Base-by-base conservation (phyloP, 2,888 invertebrate genomes). In the Gastracanthus pulcherrimus region DNA sequence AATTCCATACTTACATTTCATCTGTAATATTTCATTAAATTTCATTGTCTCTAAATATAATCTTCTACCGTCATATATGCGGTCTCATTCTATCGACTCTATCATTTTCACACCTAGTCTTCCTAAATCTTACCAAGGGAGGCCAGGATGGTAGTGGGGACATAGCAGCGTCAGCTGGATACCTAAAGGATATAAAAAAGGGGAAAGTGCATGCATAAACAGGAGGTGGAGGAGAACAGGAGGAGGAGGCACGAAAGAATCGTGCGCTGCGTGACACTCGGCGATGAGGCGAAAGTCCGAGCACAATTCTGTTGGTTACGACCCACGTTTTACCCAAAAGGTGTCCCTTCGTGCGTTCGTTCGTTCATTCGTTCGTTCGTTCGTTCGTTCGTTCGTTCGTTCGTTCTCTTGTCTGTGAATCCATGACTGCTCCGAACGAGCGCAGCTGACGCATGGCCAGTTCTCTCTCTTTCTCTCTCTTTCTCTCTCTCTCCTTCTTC, bases 401-500 rank as follows among this genome's bases (percentile, higher is more conserved):
- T 29, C 29, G 23, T 58, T 26, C 13, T 58, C 58, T 26, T 29
- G 45, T 16, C n/a, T 6, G 13, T 41, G 45, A 76, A 58, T 69
- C 69, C 76, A 45, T 58, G 69, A 41, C 48, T 62, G n/a, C n/a
- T 29, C 16, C 11, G 7, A 7, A 26, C 26, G 1, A 0, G 6
- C 23, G 67, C 67, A 67, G 62, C 69, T 70, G 77, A 70, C 77
- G 77, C 77, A 77, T 48, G 55, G 38, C 45, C 48, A n/a, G n/a
- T 51, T 75, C 34, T 36, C 2, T 23, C 26, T 55, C 26, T 55
- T 26, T 26, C 2, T 26, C 11, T 64, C 34, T 31, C 45, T 31
- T 31, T 6, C 23, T 45, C 62, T 13, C 58, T 19, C 29, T 36
- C 38, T 38, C n/a, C n/a, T n/a, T n/a, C 26, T 29, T n/a, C 11